Conservation (phyloP, 2,797 vertebrate species). For the Ctenosaura bakeri region DNA sequence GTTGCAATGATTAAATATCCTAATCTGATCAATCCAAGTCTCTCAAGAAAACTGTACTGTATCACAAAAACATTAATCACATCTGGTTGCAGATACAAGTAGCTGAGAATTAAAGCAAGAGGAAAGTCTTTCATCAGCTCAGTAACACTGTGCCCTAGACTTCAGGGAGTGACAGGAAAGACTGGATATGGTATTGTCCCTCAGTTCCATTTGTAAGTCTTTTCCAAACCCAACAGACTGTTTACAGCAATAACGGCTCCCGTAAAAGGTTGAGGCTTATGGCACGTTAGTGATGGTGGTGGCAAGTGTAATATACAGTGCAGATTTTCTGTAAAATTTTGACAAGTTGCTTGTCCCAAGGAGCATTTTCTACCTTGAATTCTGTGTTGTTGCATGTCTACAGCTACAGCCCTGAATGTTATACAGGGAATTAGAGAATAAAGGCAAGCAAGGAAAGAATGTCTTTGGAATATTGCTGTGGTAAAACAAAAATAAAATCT, state of each 20-base stretch:
- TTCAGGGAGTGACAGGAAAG: too few species aligned
- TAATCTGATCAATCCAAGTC: neutral
- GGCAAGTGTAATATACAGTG: neutral
- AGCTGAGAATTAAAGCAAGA: neutral
- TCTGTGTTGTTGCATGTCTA: neutral
- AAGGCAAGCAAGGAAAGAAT: too few species aligned
- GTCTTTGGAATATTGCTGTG: too few species aligned
- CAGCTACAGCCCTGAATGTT: neutral
- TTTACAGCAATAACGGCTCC: neutral
- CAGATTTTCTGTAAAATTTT: too few species aligned
- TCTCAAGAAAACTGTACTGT: neutral
- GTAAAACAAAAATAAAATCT: too few species aligned
- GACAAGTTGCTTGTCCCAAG: too few species aligned
- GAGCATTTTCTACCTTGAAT: too few species aligned
- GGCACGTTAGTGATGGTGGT: too few species aligned
- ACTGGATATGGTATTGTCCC: neutral
- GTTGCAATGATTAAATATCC: neutral
- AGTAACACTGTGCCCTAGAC: neutral
- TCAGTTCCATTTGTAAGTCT: too few species aligned
- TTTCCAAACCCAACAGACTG: neutral
- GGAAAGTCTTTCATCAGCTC: neutral
- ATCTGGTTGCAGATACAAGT: neutral
- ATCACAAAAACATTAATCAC: neutral
- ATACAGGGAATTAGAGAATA: neutral
- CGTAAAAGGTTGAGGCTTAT: neutral